Base-by-base conservation (phyloP, 2,113 vertebrate genomes). In the Cyprinodon variegatus region DNA sequence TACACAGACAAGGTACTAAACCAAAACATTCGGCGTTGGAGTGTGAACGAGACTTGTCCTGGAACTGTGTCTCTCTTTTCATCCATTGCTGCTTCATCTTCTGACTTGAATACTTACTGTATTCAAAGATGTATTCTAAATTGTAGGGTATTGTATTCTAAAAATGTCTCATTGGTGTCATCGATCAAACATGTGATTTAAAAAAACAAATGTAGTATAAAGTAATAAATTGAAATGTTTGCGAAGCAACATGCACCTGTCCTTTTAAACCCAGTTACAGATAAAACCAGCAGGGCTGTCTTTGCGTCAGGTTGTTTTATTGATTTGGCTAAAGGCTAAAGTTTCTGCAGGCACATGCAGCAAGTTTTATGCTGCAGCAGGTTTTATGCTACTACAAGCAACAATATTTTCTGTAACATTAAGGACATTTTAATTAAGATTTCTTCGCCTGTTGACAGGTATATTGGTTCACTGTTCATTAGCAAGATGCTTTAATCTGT, bases 21-120 rank as follows among this genome's bases (percentile, higher is more conserved):
- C 68, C 46, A 67, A 76, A 82, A 83, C 65, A 82, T 67, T 81
- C 85, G 38, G 65, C 77, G 83, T 62, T 2, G 0, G 13, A 53
- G 74, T 82, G 85, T 72, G 79, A 89, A 85, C 53, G 46, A 76
- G 68, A n/a, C 0, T 20, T 83, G 81, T 75, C 79, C 84, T 78
- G 38, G 74, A 69, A 73, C 88, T 76, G 80, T 81, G 78, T 79
- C 63, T 70, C 70, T 74, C 64, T 43, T 84, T 68, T 37, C 40
- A 69, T 74, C 72, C 82, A 70, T 8, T 36, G 36, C 53, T 43
- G 37, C 70, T 77, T 63, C 11, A 45, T 69, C 74, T 59, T 65
- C 22, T 46, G 53, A 61, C 81, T 64, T 60, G 40, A 62, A 60
- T 74, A 82, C 71, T 77, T 75, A 82, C 8, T 57, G 50, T 57